These are phyloP conservation scores for Notoglanidium macrostoma DNA, from an alignment of 2,797 vertebrate species.

Conservation along the genomic window DNA sequence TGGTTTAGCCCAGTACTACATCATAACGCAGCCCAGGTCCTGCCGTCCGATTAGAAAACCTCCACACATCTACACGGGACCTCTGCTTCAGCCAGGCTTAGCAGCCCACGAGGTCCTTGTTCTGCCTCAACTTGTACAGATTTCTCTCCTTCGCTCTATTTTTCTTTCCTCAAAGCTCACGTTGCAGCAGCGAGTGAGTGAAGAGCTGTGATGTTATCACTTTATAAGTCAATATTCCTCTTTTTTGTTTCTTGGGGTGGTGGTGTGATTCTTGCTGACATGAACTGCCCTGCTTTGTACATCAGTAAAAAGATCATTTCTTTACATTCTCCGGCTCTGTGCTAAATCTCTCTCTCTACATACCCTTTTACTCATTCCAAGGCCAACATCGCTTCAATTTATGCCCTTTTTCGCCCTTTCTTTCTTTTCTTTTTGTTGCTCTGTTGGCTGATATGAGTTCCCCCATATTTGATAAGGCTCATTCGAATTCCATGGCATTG, in stretches of 20 bases:
- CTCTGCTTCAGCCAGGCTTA: neutral
- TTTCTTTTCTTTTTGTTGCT: neutral
- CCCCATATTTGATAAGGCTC: neutral
- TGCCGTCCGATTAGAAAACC: slow-evolving; percentile 19
- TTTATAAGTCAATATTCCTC: neutral
- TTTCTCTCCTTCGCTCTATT: neutral
- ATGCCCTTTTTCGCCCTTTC: slow-evolving; percentile 7
- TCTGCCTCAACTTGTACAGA: neutral
- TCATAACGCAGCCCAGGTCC: slow-evolving; percentile 34
- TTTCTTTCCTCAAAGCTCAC: neutral
- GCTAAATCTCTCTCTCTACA: slow-evolving; percentile 2
- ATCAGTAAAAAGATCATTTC: neutral
- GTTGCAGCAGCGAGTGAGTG: neutral
- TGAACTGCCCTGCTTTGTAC: slow-evolving; percentile 18
- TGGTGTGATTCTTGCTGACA: neutral
- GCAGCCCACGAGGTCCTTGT: neutral
- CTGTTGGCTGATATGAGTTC: neutral
- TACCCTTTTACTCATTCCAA: slow-evolving; percentile 27
- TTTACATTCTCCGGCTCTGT: neutral
- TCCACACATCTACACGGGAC: neutral
- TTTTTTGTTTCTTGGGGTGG: neutral
- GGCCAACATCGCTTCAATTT: slow-evolving; percentile 7
- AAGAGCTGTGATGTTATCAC: neutral
- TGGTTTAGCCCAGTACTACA: slow-evolving; percentile 73
- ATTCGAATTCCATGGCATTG: neutral